These are phyloP conservation scores for Lytechinus variegatus DNA, from an alignment of 35 echinoderm and acorn worm species.

Conservation along the genomic window DNA sequence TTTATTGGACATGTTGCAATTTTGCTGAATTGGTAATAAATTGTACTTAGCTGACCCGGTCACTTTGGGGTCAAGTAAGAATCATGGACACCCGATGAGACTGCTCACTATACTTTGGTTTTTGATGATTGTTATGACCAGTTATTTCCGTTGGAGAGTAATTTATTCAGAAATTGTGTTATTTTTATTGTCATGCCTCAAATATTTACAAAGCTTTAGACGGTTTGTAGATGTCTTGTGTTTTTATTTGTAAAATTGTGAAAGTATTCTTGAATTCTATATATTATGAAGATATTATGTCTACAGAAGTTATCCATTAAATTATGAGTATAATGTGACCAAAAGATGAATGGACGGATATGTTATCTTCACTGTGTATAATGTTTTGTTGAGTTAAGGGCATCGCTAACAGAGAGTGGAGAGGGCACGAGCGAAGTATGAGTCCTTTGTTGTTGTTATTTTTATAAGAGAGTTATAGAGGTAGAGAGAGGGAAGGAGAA, in stretches of 20 bases:
- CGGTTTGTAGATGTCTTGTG: background rate
- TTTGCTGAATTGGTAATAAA: background rate
- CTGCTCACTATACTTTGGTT: background rate
- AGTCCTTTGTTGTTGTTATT: no score
- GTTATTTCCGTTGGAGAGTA: background rate
- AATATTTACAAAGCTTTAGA: slow-evolving; percentile 30
- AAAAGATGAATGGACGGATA: background rate
- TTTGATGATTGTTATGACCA: background rate
- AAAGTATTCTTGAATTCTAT: slow-evolving; percentile 51
- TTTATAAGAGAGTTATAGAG: background rate
- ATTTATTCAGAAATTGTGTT: background rate
- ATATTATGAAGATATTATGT: slow-evolving; percentile 40
- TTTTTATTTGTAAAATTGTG: slow-evolving; percentile 43
- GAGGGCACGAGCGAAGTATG: no score
- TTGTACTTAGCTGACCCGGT: background rate
- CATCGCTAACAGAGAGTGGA: no score
- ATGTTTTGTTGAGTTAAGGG: background rate
- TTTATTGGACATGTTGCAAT: slow-evolving; percentile 20
- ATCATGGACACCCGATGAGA: background rate
- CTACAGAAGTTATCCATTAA: slow-evolving; percentile 57
- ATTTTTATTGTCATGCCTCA: background rate
- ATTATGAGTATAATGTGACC: slow-evolving; percentile 54
- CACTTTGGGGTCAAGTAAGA: background rate
- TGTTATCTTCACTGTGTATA: background rate
- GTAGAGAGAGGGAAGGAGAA: background rate